These are phyloP conservation scores for Mantis religiosa DNA, from an alignment of 2,888 invertebrate genomes.

Conservation along the genomic window DNA sequence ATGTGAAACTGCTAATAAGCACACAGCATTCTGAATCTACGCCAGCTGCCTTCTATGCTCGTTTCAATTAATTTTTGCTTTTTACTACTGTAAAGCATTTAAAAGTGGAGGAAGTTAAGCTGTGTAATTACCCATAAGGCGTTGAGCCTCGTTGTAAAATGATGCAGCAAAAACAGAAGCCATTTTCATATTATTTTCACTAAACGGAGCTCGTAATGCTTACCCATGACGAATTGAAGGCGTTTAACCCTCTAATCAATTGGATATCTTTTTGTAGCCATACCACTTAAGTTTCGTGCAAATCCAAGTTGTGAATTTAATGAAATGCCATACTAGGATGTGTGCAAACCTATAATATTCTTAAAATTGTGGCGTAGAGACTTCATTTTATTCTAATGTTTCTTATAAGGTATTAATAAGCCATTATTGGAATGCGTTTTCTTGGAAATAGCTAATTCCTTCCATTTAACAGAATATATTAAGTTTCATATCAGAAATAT, in stretches of 20 bases:
- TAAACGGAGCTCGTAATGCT: neutral
- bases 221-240: neutral
- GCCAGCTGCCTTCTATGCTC: neutral
- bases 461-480: no score
- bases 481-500: no score
- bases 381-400: no score
- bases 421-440: no score
- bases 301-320: neutral
- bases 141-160: neutral
- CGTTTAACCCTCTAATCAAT: neutral
- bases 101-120: neutral
- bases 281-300: neutral
- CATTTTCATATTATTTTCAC: neutral
- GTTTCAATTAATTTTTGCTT: neutral
- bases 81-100: neutral
- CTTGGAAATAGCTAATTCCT: no score
- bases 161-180: no score
- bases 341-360: neutral
- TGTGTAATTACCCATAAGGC: neutral
- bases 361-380: neutral
- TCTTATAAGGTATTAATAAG: no score
- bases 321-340: neutral
- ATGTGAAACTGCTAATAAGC: neutral
- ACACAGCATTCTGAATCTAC: neutral
- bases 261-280: neutral